phyloP scores from a whole-genome alignment of 2,888 invertebrate species.

The Trachelus iudaicus region DNA sequence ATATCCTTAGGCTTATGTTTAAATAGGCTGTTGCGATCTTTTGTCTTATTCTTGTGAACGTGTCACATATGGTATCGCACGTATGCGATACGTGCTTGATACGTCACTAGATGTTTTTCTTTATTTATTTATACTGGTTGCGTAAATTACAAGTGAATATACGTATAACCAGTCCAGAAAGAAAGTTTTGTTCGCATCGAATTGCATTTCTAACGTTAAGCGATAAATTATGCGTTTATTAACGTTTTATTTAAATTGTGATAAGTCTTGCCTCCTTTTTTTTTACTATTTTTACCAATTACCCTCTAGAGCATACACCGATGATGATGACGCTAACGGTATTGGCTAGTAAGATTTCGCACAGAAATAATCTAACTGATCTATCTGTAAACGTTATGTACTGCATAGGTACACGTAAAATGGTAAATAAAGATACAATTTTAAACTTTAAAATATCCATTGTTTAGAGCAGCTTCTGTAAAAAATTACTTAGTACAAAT shows the following conservation, averaged over 20 bases:
- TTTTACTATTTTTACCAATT: neutral
- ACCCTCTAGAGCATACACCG: neutral
- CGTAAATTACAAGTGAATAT: neutral
- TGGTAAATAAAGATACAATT: neutral
- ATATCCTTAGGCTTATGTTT: neutral
- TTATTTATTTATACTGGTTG: neutral
- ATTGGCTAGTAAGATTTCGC: neutral
- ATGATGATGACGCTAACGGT: neutral
- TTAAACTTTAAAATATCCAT: neutral
- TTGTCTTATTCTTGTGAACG: neutral
- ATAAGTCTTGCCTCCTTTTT: neutral
- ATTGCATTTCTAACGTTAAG: neutral
- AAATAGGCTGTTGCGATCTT: neutral
- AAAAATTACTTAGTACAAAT: neutral
- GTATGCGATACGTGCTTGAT: neutral
- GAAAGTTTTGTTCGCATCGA: neutral
- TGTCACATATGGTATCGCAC: neutral
- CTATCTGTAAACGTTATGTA: neutral
- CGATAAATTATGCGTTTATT: neutral
- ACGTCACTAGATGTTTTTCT: neutral
- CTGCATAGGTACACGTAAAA: neutral
- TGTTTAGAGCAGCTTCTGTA: neutral
- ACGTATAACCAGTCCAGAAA: neutral
- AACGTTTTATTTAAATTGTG: neutral
- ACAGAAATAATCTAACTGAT: neutral